Evolutionary conservation across 2,888 invertebrate species (phyloP), one percentile per base, ranked within the genome.

Genomic region (Himalopsyche anomala): DNA sequence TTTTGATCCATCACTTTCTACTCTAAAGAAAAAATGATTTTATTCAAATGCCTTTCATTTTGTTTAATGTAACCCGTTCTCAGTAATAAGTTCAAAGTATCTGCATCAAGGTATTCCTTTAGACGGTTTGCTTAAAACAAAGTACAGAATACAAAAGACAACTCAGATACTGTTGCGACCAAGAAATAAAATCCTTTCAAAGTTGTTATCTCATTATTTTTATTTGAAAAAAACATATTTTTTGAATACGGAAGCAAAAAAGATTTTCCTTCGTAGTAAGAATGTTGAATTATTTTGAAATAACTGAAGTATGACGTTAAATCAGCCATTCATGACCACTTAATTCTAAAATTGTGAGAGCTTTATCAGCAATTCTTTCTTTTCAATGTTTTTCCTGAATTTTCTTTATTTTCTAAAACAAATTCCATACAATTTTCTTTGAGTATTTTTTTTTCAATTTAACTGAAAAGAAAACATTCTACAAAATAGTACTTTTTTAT

Each of bases 241-340:
- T 62, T 19, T 28, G 62, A 62, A 19, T 62, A 8, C 6, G 19
- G 62, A 62, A 62, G 11, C 28, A 56, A 17, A 56, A 56, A 56
- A 56, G n/a, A 8, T 17, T 56, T 56, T n/a, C 9, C n/a, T 56
- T 56, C 5, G 2, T 55, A 6, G 17, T 17, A 56, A 56, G n/a
- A 56, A 56, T 4, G 19, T 8, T 11, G 19, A 62, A 11, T 6
- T n/a, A 56, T 56, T 56, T 56, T 56, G 62, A 62, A 62, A 28
- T 62, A 9, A 62, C 62, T 19, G 19, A 28, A 62, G 19, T 11
- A 28, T 62, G 6, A 28, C 62, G 28, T 19, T 19, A 62, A 62
- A 62, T 62, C 62, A 28, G 62, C 62, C 62, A 62, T 19, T 62
- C 62, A 62, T 62, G 28, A 62, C 62, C 62, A 62, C 8, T 62